Evolutionary conservation across 2,113 vertebrate species (phyloP).

Genomic region (Halcyon senegalensis): DNA sequence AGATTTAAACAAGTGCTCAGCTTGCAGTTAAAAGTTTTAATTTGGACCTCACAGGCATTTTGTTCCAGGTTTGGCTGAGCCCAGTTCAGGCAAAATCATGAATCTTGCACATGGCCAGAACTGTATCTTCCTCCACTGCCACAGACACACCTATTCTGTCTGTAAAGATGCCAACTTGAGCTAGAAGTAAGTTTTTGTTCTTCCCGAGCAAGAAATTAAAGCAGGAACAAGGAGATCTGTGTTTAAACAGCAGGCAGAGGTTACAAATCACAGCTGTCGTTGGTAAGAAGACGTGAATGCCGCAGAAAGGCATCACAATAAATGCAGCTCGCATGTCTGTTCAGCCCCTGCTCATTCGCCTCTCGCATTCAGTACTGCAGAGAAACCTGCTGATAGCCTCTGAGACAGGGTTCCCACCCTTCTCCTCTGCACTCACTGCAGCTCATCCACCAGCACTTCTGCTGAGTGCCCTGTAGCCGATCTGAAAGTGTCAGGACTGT

Average conservation of each 20-base stretch:
- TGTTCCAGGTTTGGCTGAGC: background rate
- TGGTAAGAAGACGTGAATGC: background rate
- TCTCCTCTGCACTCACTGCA: background rate
- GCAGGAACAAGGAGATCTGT: background rate
- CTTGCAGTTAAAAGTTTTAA: background rate
- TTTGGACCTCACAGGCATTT: background rate
- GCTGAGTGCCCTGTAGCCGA: background rate
- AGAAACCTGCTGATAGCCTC: background rate
- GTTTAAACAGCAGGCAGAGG: background rate
- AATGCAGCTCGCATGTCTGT: background rate
- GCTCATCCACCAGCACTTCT: background rate
- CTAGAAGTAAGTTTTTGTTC: background rate
- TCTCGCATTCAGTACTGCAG: background rate
- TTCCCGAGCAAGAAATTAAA: background rate
- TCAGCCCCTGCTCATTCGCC: background rate
- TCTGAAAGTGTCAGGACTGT: background rate
- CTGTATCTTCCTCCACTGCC: background rate
- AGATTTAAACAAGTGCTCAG: background rate
- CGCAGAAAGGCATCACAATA: background rate
- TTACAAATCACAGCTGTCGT: background rate
- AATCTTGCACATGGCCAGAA: background rate
- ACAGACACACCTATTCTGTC: background rate
- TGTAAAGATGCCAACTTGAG: background rate
- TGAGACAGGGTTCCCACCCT: background rate
- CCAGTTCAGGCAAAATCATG: background rate